Conservation (phyloP, 1,140 invertebrate species). For the Polypedilum pembai region DNA sequence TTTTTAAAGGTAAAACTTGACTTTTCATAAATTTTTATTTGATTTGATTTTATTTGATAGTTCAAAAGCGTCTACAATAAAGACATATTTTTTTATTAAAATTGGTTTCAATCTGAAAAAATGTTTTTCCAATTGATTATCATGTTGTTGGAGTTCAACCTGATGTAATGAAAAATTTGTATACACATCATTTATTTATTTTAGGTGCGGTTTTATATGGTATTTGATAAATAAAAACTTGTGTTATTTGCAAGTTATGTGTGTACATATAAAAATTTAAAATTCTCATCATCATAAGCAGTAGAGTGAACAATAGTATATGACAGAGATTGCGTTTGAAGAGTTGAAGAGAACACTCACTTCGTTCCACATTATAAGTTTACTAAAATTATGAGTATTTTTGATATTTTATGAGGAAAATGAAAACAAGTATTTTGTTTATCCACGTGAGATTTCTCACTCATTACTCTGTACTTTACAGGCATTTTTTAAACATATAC, state of each 20-base stretch:
- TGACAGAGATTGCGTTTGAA: background rate
- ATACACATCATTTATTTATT: background rate
- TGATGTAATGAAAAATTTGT: background rate
- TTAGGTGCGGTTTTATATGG: slow-evolving; percentile 1
- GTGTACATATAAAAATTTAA: no score
- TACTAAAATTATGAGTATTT: background rate
- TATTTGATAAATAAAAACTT: background rate
- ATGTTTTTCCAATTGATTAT: no score
- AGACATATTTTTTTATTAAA: no score
- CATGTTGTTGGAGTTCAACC: no score
- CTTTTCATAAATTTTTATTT: no score
- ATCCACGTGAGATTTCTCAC: background rate
- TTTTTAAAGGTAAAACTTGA: no score
- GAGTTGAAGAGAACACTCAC: background rate
- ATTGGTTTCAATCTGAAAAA: no score
- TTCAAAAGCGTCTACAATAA: no score
- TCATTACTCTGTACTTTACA: background rate
- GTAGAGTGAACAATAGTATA: background rate
- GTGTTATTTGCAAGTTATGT: background rate
- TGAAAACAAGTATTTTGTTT: slow-evolving; percentile 1
- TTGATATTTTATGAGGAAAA: background rate
- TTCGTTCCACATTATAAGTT: background rate
- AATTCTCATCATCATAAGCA: no score
- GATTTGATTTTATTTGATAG: no score
- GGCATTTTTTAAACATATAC: background rate